Evolutionary conservation across 2,113 vertebrate species (phyloP).

Genomic region (Quiscalus mexicanus): DNA sequence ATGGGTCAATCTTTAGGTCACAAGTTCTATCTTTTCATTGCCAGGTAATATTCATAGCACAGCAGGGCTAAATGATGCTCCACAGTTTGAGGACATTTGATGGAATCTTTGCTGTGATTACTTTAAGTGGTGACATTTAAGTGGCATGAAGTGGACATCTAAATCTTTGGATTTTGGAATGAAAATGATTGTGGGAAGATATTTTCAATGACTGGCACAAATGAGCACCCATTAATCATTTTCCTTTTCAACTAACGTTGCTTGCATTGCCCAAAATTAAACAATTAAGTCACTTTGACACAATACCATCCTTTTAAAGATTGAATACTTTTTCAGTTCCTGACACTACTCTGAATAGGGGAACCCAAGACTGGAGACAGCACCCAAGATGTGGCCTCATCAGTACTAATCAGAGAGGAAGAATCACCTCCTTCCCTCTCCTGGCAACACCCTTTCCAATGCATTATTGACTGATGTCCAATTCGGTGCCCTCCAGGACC

Average conservation of each 20-base stretch:
- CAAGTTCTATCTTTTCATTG: constrained; percentile 30
- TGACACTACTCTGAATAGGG: neutral
- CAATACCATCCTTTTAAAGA: neutral
- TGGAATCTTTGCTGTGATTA: constrained; percentile 11
- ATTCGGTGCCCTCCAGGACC: neutral
- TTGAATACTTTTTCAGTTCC: neutral
- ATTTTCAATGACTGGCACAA: neutral
- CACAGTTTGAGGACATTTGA: constrained; percentile 14
- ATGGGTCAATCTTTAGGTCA: constrained; percentile 14
- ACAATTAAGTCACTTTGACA: neutral
- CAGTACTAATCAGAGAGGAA: neutral
- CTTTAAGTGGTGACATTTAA: constrained; percentile 24
- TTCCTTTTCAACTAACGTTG: neutral
- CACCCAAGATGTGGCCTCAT: neutral
- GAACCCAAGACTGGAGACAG: neutral
- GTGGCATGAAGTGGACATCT: neutral
- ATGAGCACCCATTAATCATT: neutral
- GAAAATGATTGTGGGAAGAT: neutral
- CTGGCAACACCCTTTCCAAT: neutral
- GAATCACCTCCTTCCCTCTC: neutral
- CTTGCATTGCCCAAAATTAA: neutral
- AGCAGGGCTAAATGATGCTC: constrained; percentile 36
- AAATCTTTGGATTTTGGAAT: constrained; percentile 19
- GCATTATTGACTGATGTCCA: neutral
- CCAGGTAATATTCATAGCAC: constrained; percentile 37